A percentile compares a stretch with the other conserved stretches of the same genome.
Conservation (phyloP, 2,797 vertebrate genomes). For the Parauchenoglanis ngamensis region DNA sequence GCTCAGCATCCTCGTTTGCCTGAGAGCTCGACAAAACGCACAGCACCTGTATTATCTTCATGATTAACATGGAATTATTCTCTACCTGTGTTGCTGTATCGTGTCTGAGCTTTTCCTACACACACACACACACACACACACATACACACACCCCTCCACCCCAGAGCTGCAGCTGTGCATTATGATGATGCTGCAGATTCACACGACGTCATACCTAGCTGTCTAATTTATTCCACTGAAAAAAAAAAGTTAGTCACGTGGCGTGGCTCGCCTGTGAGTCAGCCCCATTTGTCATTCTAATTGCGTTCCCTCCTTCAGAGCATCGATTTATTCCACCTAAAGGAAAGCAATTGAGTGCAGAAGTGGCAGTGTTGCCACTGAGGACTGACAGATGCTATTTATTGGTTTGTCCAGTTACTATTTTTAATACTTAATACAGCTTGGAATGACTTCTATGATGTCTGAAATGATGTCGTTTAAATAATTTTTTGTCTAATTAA, state of each 20-base stretch:
- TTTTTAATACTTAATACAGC: background rate
- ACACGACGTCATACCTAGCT: conserved; percentile 35
- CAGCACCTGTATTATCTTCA: background rate
- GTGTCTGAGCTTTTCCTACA: background rate
- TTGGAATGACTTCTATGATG: background rate
- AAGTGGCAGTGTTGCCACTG: conserved; percentile 3
- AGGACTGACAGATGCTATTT: background rate
- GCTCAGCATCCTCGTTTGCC: background rate
- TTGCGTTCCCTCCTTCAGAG: conserved; percentile 51
- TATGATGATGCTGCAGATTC: conserved; percentile 30
- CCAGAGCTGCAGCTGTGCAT: conserved; percentile 30
- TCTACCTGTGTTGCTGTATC: background rate
- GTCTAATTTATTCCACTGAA: conserved; percentile 38
- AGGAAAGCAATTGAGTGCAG: conserved; percentile 37
- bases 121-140: background rate
- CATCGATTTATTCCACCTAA: conserved; percentile 56
- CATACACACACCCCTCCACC: background rate
- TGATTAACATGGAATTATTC: conserved; percentile 3
- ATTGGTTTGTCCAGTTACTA: background rate
- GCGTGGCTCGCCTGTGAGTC: conserved; percentile 27
- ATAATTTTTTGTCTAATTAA: conserved; percentile 24
- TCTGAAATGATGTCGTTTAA: no score
- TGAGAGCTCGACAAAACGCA: background rate
- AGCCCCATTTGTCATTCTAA: conserved; percentile 60
- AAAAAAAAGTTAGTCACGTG: conserved; percentile 31